phyloP scores from a whole-genome alignment of 2,113 vertebrate genomes.

The Diadophis punctatus region DNA sequence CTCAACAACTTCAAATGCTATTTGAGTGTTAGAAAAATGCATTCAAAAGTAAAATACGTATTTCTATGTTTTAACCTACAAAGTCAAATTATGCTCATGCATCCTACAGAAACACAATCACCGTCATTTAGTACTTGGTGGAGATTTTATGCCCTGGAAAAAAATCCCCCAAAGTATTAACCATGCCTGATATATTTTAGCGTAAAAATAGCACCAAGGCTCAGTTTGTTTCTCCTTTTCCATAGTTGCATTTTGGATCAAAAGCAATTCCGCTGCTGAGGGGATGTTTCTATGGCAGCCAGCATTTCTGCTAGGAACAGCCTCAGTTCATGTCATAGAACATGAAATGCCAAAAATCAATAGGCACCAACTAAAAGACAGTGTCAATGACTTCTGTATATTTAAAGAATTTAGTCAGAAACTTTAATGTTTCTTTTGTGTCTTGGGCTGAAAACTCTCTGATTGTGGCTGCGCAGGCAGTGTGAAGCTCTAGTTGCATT shows the following conservation, averaged over 20 bases:
- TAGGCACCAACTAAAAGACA: not conserved
- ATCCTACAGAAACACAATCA: not conserved
- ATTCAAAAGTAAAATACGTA: not conserved
- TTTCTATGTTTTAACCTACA: not conserved
- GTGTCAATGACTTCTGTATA: not conserved
- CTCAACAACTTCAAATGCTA: not conserved
- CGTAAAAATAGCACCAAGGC: not conserved
- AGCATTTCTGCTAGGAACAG: not conserved
- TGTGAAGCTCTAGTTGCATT: not conserved
- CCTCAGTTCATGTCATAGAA: not conserved
- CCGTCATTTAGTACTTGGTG: not conserved
- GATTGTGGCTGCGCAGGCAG: not conserved
- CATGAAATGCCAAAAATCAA: not conserved
- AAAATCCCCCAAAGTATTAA: not conserved
- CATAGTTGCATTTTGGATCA: not conserved
- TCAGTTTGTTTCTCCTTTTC: not conserved
- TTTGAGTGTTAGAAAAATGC: not conserved
- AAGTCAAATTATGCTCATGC: not conserved
- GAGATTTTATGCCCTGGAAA: not conserved
- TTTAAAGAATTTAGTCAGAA: not conserved
- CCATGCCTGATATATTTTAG: not conserved
- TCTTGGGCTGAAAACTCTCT: not conserved
- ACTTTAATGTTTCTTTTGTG: not conserved
- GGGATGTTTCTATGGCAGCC: not conserved
- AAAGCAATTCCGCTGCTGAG: not conserved